Conservation (phyloP, 1,140 invertebrate genomes). For the Sycophila sp. region DNA sequence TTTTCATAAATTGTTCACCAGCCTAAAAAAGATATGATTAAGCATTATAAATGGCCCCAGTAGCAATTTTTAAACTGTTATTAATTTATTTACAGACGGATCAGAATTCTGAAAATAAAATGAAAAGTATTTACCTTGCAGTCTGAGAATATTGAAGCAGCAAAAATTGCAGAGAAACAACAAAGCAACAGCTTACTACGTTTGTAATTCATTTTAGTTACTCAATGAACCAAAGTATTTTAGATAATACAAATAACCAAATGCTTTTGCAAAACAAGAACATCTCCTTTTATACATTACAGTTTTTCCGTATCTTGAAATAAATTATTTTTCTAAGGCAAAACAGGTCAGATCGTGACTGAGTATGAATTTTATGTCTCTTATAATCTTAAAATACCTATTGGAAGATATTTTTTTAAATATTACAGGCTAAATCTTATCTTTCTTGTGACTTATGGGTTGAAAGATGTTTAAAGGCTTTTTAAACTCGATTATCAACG, state of each 20-base stretch:
- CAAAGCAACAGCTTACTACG: background rate
- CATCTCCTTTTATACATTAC: background rate
- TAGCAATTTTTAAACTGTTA: background rate
- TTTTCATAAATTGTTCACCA: background rate
- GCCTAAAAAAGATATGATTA: background rate
- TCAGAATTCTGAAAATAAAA: too few species aligned
- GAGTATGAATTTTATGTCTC: background rate
- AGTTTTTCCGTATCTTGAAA: slow-evolving; percentile 12
- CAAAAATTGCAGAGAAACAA: background rate
- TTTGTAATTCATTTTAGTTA: slow-evolving; percentile 15
- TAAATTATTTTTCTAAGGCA: slow-evolving; percentile 6
- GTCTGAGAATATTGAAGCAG: background rate
- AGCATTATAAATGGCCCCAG: too few species aligned
- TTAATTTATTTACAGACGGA: too few species aligned
- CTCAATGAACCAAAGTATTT: background rate
- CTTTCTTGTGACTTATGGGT: too few species aligned
- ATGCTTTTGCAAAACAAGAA: background rate
- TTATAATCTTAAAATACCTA: slow-evolving; percentile 17
- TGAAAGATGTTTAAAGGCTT: too few species aligned
- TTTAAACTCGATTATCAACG: too few species aligned
- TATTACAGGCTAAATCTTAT: too few species aligned
- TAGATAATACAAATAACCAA: background rate
- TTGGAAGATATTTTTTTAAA: too few species aligned
- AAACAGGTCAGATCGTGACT: slow-evolving; percentile 18
- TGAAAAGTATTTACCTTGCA: slow-evolving; percentile 25